These are phyloP conservation scores for Celastrina argiolus DNA, from an alignment of 2,888 invertebrate genomes.

Conservation along the genomic window DNA sequence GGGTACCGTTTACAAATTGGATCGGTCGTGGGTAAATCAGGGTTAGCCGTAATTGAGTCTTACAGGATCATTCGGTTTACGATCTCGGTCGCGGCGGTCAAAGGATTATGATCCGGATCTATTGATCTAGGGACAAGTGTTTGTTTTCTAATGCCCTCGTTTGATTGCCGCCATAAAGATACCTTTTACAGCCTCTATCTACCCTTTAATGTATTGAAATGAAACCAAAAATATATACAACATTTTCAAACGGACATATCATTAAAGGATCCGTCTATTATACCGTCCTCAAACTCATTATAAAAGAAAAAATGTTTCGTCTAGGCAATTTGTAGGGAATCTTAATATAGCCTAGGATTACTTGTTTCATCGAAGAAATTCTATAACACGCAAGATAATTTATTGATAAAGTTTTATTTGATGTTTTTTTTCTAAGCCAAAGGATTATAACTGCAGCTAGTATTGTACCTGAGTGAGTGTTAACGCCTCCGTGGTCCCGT, in stretches of 20 bases:
- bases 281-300: too few relatives aligned
- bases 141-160: slow-evolving; percentile 32
- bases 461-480: too few relatives aligned
- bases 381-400: too few relatives aligned
- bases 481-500: too few relatives aligned
- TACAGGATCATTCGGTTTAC: slow-evolving; percentile 70
- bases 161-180: slow-evolving; percentile 25
- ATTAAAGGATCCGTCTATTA: too few relatives aligned
- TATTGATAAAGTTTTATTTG: too few relatives aligned
- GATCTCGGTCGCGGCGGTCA: slow-evolving; percentile 54
- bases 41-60: slow-evolving; percentile 76
- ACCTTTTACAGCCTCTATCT: slow-evolving; percentile 7
- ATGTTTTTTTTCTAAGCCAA: too few relatives aligned
- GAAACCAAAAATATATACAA: background rate
- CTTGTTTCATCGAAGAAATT: too few relatives aligned
- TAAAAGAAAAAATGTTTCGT: too few relatives aligned
- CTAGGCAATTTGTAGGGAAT: too few relatives aligned
- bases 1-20: slow-evolving; percentile 73
- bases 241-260: background rate
- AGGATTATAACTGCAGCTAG: too few relatives aligned
- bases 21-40: slow-evolving; percentile 74
- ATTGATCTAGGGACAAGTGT: slow-evolving; percentile 54
- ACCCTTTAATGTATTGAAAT: background rate
- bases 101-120: slow-evolving; percentile 68
- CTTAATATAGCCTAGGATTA: too few relatives aligned